phyloP scores from a whole-genome alignment of 1,140 invertebrate species.

The Drosophila albomicans region DNA sequence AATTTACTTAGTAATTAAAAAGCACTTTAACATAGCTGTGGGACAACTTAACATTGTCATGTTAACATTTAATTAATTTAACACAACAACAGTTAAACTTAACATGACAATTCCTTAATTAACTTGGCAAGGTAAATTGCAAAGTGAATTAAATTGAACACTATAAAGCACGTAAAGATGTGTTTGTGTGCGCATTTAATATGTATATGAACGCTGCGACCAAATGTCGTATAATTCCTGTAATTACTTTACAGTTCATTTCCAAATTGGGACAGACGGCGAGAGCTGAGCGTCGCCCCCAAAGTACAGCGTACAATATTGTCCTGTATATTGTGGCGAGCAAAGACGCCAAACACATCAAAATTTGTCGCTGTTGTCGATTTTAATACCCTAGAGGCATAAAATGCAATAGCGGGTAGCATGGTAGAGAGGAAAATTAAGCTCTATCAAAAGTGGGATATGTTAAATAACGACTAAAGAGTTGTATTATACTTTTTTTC shows the following conservation, averaged over 20 bases:
- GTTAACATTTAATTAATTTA: too few relatives aligned
- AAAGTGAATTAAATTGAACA: not conserved
- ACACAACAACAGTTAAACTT: too few relatives aligned
- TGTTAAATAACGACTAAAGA: too few relatives aligned
- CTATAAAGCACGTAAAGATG: not conserved
- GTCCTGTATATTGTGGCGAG: slow-evolving; percentile 11
- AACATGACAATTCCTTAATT: too few relatives aligned
- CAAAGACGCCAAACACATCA: slow-evolving; percentile 30
- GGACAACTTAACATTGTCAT: too few relatives aligned
- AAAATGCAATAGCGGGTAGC: not conserved
- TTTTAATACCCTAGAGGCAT: slow-evolving; percentile 17
- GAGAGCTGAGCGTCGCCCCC: slow-evolving; percentile 1
- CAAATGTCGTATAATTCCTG: slow-evolving; percentile 25
- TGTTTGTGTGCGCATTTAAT: not conserved
- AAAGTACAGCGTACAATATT: slow-evolving; percentile 9
- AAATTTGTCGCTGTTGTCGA: slow-evolving; percentile 15
- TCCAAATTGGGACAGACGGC: slow-evolving; percentile 8
- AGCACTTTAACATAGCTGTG: too few relatives aligned
- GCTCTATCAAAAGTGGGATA: too few relatives aligned
- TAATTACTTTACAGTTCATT: slow-evolving; percentile 47
- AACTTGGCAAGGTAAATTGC: too few relatives aligned
- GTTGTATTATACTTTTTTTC: too few relatives aligned
- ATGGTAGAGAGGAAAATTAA: too few relatives aligned
- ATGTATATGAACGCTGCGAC: not conserved
- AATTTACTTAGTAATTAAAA: too few relatives aligned